Percentiles rank a stretch among this genome's conserved stretches.
Evolutionary conservation across 2,113 vertebrate species (phyloP).

Genomic region (Stercorarius parasiticus): DNA sequence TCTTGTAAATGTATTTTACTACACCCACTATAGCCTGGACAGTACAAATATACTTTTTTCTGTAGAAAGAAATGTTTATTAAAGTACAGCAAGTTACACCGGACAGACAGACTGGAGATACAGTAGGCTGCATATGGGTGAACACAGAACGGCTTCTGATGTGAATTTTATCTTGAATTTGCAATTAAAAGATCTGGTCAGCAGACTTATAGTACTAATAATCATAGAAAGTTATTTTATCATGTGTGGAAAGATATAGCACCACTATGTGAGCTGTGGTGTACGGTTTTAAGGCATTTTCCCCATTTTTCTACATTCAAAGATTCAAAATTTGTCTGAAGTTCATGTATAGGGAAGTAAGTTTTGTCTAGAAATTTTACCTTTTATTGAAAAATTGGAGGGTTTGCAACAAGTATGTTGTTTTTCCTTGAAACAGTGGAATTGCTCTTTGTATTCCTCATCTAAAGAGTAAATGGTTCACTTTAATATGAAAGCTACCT

Average conservation of each 20-base stretch:
- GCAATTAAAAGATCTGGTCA: background rate
- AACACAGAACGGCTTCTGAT: background rate
- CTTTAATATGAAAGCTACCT: background rate
- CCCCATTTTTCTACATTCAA: background rate
- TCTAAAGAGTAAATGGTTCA: background rate
- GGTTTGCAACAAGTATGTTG: background rate
- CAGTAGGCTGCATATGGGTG: background rate
- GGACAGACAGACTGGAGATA: background rate
- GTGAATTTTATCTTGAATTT: background rate
- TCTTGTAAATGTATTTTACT: background rate
- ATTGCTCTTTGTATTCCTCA: rapidly evolving
- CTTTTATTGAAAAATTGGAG: background rate
- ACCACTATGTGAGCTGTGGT: background rate
- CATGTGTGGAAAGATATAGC: background rate
- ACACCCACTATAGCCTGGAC: background rate
- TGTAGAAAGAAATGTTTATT: background rate
- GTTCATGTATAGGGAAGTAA: background rate
- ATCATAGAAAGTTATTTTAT: background rate
- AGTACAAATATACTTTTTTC: background rate
- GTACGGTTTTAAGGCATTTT: background rate
- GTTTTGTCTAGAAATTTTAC: background rate
- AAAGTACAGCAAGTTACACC: background rate
- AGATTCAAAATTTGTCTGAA: background rate
- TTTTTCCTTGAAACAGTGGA: background rate
- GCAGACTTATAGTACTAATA: background rate